These are phyloP conservation scores for Ditula angustiorana DNA, from an alignment of 2,888 invertebrate genomes.

Conservation along the genomic window DNA sequence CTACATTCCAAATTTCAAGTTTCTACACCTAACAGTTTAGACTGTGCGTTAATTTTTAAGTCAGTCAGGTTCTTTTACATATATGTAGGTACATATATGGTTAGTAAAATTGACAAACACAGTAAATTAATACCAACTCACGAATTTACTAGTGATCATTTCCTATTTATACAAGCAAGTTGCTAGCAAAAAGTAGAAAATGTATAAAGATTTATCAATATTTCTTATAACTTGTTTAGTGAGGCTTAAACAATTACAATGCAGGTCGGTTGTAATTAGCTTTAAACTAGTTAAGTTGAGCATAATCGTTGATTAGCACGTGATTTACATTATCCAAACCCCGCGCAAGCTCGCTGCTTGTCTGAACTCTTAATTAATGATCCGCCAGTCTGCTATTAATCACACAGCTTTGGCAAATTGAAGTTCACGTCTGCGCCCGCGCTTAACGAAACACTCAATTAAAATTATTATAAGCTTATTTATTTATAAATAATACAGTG, in stretches of 20 bases:
- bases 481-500: slow-evolving; percentile 16
- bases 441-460: slow-evolving; percentile 75
- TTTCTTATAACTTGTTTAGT: background rate
- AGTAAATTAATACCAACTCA: no score
- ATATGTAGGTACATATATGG: no score
- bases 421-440: slow-evolving; percentile 69
- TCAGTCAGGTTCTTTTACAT: no score
- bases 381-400: slow-evolving; percentile 80
- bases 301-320: slow-evolving; percentile 71
- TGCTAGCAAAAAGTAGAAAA: no score
- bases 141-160: no score
- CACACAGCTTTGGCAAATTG: slow-evolving; percentile 81
- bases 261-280: slow-evolving; percentile 4
- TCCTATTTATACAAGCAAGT: no score
- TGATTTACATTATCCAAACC: slow-evolving; percentile 71
- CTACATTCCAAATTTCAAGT: no score
- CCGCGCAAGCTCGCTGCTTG: slow-evolving; percentile 68
- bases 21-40: no score
- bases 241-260: background rate
- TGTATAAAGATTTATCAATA: background rate
- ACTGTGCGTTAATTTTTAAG: no score
- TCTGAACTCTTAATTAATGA: slow-evolving; percentile 85
- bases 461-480: slow-evolving; percentile 59
- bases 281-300: slow-evolving; percentile 45
- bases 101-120: no score